A percentile compares a stretch with the other conserved stretches of the same genome.
These are phyloP conservation scores for Magallana nippona DNA, from an alignment of 2,888 invertebrate species.

Conservation along the genomic window DNA sequence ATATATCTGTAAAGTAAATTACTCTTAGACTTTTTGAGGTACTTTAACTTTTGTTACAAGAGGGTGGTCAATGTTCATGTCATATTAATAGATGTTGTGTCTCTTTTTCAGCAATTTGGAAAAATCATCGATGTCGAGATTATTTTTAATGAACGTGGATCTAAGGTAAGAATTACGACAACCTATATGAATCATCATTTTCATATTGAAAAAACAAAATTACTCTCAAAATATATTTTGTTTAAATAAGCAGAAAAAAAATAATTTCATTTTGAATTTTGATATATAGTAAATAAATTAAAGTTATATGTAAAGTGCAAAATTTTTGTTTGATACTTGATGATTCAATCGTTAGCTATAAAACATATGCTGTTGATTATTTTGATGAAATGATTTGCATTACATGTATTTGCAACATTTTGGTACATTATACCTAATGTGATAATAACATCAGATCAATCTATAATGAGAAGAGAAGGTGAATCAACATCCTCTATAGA, in stretches of 20 bases:
- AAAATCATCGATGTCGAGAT: slow-evolving; percentile 99
- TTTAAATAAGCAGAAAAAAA: not conserved
- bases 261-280: not conserved
- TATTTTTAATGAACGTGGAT: slow-evolving; percentile 99
- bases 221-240: not conserved
- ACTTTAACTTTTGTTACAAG: too few species aligned
- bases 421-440: not conserved
- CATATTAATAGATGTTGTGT: not conserved
- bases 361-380: not conserved
- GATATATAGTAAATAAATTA: not conserved
- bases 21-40: too few species aligned
- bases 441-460: not conserved
- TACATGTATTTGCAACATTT: slow-evolving; percentile 31
- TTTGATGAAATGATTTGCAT: slow-evolving; percentile 32
- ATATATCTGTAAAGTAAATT: too few species aligned
- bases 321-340: slow-evolving; percentile 23
- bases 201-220: not conserved
- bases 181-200: slow-evolving; percentile 30
- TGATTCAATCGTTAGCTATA: slow-evolving; percentile 36
- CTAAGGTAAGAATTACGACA: slow-evolving; percentile 90
- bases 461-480: too few species aligned
- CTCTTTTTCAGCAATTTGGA: slow-evolving; percentile 95
- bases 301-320: not conserved
- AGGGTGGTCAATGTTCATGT: not conserved
- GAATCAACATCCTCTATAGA: not conserved